Evolutionary conservation across 2,113 vertebrate species (phyloP), one percentile per base, ranked within the genome.

Genomic region (Ageneiosus marmoratus): DNA sequence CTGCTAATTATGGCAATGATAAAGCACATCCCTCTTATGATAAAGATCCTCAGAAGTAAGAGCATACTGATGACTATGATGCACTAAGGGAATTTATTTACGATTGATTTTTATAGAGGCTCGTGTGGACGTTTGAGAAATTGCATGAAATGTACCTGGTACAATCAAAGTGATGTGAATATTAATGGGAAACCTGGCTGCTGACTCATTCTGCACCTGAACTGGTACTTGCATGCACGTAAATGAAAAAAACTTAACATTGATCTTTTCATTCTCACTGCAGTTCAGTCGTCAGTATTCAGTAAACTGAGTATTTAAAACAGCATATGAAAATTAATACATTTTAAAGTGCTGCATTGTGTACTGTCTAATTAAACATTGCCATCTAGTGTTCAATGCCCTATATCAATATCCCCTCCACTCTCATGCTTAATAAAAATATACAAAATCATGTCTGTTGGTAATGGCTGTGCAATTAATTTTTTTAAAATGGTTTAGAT

Each of bases 181-280:
- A 56, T 83, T 87, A 81, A 85, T 83, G 50, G 72, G 18, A 75
- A 55, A 29, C 80, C 77, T 56, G 72, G 29, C 62, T 85, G 86
- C 84, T 87, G 86, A 87, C 77, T 87, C 81, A 85, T 80, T 78
- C 81, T 67, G 77, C 81, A 83, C 44, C 58, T 16, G 55, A 79
- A 16, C 53, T 20, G 60, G 20, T 51, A 18, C 63, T 60, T 50
- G 63, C 44, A 27, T 29, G 48, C 79, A 69, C 27, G 48, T 58
- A 32, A n/a, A 76, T 62, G 44, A 10, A 1, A 50, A 55, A 46
- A 41, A n/a, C 48, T 15, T n/a, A 62, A n/a, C 5, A 56, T 13
- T 29, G 11, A 22, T 75, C 16, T 58, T 80, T 70, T 67, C n/a
- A 34, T 41, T 29, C 34, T 41, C 10, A 53, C 2, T 4, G 20